Evolutionary conservation across 1,140 invertebrate species (phyloP).

Genomic region (Semibalanus balanoides): DNA sequence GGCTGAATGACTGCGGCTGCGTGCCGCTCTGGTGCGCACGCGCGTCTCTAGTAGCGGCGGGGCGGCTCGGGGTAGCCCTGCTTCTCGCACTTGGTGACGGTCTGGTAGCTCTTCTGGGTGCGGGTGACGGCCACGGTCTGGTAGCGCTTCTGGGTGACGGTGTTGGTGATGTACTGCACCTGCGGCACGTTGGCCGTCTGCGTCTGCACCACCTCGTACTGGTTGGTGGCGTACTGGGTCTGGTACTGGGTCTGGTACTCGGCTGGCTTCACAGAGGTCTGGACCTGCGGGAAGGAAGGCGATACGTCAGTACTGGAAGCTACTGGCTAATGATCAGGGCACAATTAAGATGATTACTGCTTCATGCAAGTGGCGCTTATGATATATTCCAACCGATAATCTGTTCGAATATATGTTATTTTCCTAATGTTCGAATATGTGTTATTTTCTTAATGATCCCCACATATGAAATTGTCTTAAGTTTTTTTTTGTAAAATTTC

Average conservation of each 20-base stretch:
- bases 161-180: not conserved
- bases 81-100: not conserved
- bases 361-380: no score
- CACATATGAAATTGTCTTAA: no score
- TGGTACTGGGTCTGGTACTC: slow-evolving; percentile 3
- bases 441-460: no score
- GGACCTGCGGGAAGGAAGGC: not conserved
- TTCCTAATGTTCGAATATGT: no score
- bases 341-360: no score
- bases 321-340: no score
- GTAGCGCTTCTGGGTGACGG: not conserved
- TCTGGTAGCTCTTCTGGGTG: not conserved
- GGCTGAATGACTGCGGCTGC: not conserved
- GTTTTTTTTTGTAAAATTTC: no score
- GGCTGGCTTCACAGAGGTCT: not conserved
- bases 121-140: not conserved
- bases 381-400: no score
- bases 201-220: not conserved
- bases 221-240: not conserved
- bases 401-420: no score
- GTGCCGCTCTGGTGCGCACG: no score
- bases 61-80: not conserved
- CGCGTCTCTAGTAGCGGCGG: not conserved
- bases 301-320: no score
- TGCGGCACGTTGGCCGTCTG: not conserved